Conservation (phyloP, 35 echinoderm and acorn worm species). For the Ptychodera flava region DNA sequence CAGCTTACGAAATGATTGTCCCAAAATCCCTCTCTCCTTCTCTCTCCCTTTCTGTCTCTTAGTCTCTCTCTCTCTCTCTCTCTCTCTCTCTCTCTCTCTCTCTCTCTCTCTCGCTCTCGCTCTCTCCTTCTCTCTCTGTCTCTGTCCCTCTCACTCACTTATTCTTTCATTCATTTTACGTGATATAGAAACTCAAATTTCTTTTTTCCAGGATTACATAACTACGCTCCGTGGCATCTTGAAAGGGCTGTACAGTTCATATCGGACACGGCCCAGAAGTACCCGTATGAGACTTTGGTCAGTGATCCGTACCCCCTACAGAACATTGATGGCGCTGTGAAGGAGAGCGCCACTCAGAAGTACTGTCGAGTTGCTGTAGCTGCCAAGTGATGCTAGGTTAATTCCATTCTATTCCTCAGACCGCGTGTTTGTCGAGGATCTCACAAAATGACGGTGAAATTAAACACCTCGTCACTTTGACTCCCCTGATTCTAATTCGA, state of each 20-base stretch:
- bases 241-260: slow-evolving; percentile 60
- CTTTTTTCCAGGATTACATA: slow-evolving; percentile 64
- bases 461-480: no score
- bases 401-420: no score
- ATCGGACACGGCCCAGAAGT: slow-evolving; percentile 52
- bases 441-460: no score
- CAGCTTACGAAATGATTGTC: no score
- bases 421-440: no score
- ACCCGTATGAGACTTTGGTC: slow-evolving; percentile 61
- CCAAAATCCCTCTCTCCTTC: neutral
- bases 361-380: slow-evolving; percentile 51
- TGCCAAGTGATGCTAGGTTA: no score
- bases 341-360: slow-evolving; percentile 19
- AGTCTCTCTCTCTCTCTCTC: neutral
- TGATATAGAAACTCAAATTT: no score
- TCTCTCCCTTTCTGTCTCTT: neutral
- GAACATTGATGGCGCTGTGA: slow-evolving; percentile 55
- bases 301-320: slow-evolving; percentile 46
- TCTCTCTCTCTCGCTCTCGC: neutral
- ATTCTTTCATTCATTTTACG: neutral
- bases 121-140: neutral
- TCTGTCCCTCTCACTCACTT: neutral
- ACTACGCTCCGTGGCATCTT: slow-evolving; percentile 73
- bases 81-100: neutral
- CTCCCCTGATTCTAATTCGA: no score